Evolutionary conservation across 2,888 invertebrate species (phyloP).

Genomic region (Diarsia dahlii): DNA sequence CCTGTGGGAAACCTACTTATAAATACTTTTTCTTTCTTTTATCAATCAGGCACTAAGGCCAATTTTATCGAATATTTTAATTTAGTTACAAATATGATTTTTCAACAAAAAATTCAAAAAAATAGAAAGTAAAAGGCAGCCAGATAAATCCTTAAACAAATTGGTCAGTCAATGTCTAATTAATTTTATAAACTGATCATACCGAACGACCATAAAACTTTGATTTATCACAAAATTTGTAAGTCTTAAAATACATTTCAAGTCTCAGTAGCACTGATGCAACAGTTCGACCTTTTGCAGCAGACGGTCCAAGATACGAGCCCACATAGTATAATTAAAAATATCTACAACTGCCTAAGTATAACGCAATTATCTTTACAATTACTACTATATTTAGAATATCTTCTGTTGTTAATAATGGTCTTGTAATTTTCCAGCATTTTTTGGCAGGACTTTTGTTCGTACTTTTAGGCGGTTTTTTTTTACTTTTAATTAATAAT

Average conservation of each 20-base stretch:
- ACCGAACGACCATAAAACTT: too few relatives aligned
- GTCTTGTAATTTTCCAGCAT: neutral
- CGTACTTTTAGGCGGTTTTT: too few relatives aligned
- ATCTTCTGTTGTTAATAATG: neutral
- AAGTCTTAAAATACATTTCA: too few relatives aligned
- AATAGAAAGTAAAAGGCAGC: too few relatives aligned
- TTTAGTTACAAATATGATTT: neutral
- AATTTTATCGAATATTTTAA: neutral
- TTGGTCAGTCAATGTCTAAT: too few relatives aligned
- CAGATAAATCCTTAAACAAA: too few relatives aligned
- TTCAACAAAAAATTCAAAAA: too few relatives aligned
- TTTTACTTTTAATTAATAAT: too few relatives aligned
- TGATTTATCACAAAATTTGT: too few relatives aligned
- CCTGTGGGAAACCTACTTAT: too few relatives aligned
- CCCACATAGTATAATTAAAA: neutral
- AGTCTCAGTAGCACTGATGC: constrained; percentile 20
- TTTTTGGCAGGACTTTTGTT: neutral
- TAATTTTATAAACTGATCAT: too few relatives aligned
- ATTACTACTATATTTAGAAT: neutral
- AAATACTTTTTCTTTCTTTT: too few relatives aligned
- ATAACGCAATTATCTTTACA: constrained; percentile 8
- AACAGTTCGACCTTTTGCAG: constrained; percentile 38
- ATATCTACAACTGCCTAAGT: neutral
- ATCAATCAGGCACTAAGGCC: neutral
- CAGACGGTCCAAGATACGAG: constrained; percentile 17